phyloP scores from a whole-genome alignment of 2,113 vertebrate species.

The Alethe diademata region DNA sequence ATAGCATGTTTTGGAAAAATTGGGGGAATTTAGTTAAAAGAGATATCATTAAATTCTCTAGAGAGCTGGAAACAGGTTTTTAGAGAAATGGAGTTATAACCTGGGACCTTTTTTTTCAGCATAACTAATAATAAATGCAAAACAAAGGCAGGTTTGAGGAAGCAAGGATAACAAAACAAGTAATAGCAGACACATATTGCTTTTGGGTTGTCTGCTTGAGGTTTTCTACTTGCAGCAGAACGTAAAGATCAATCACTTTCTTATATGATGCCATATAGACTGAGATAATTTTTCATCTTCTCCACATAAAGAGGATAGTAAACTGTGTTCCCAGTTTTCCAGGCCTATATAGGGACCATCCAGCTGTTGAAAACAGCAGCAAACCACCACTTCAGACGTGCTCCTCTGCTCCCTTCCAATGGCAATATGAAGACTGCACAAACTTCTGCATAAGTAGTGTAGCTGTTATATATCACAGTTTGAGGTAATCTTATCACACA shows the following conservation, averaged over 20 bases:
- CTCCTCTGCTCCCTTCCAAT: neutral
- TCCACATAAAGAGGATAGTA: neutral
- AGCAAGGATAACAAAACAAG: neutral
- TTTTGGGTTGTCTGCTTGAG: neutral
- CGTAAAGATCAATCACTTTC: neutral
- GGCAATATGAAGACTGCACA: neutral
- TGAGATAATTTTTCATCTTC: neutral
- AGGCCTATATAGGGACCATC: rapidly evolving
- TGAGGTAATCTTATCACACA: neutral
- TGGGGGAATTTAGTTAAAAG: neutral
- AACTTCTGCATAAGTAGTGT: neutral
- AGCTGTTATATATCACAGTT: neutral
- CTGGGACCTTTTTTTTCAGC: neutral
- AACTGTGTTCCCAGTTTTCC: neutral
- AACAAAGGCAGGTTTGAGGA: neutral
- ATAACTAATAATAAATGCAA: neutral
- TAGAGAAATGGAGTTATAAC: neutral
- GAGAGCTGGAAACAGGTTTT: neutral
- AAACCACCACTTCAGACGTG: neutral
- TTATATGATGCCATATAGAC: neutral
- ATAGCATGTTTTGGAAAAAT: neutral
- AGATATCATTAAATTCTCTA: rapidly evolving
- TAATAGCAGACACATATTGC: neutral
- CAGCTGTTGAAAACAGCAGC: neutral
- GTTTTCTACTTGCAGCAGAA: neutral